phyloP scores from a whole-genome alignment of 2,888 invertebrate species.

The Yponomeuta cagnagella region DNA sequence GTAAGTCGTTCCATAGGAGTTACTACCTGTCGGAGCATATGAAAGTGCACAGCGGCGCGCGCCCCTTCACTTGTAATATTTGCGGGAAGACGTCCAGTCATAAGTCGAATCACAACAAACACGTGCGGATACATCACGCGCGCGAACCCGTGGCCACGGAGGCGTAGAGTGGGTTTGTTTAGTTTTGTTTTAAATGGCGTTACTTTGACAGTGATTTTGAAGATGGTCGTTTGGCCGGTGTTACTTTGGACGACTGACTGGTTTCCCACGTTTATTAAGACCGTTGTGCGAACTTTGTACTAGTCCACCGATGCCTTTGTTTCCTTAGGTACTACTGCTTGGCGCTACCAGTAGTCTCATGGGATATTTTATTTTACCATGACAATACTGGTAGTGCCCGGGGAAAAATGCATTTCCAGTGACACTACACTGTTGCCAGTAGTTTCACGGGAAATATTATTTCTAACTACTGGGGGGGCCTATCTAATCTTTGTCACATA shows the following conservation, averaged over 20 bases:
- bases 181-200: neutral
- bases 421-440: no score
- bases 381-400: no score
- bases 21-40: slow-evolving; percentile 93
- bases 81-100: slow-evolving; percentile 93
- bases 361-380: no score
- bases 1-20: slow-evolving; percentile 89
- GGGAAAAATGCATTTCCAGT: no score
- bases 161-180: slow-evolving; percentile 64
- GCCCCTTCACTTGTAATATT: slow-evolving; percentile 89
- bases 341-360: no score
- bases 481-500: no score
- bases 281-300: no score
- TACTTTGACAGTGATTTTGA: neutral
- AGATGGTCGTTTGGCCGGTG: neutral
- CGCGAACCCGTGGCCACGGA: slow-evolving; percentile 91
- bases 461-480: no score
- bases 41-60: slow-evolving; percentile 87
- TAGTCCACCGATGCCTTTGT: no score
- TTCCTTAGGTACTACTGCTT: no score
- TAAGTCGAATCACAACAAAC: slow-evolving; percentile 93
- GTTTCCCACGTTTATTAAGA: neutral
- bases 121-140: slow-evolving; percentile 92
- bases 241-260: no score
- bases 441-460: no score